Conservation (phyloP, 1,140 invertebrate genomes). For the Drosophila rhopaloa region DNA sequence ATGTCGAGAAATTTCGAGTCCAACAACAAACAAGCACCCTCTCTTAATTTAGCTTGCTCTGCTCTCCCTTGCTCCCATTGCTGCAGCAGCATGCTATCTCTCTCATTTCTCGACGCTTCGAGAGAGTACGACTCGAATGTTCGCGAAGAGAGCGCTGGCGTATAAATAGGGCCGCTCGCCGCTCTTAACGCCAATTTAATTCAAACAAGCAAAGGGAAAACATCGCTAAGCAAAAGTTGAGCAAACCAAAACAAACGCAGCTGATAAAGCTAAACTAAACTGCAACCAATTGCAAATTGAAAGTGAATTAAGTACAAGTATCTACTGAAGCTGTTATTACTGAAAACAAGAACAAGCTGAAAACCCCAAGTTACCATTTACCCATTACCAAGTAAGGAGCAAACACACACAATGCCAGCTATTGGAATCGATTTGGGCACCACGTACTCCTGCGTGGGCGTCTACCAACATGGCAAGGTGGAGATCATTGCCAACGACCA, state of each 20-base stretch:
- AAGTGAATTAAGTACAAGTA: slow-evolving; percentile 11
- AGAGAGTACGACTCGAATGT: slow-evolving; percentile 57
- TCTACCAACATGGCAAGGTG: slow-evolving; percentile 93
- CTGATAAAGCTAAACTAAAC: slow-evolving; percentile 44
- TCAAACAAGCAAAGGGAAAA: slow-evolving; percentile 65
- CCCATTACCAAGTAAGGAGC: slow-evolving; percentile 2
- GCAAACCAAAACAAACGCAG: slow-evolving; percentile 45
- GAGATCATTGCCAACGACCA: slow-evolving; percentile 97
- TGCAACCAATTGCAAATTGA: not conserved
- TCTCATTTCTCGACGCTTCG: slow-evolving; percentile 21
- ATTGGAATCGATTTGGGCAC: slow-evolving; percentile 92
- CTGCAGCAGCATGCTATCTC: not conserved
- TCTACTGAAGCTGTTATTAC: slow-evolving; percentile 9
- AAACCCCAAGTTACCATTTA: not conserved
- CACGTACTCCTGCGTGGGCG: slow-evolving; percentile 92
- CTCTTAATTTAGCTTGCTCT: no score
- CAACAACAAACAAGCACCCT: no score
- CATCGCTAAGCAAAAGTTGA: slow-evolving; percentile 54
- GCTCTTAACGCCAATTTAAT: slow-evolving; percentile 61
- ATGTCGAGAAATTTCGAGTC: not conserved
- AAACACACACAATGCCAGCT: slow-evolving; percentile 85
- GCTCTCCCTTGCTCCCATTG: no score
- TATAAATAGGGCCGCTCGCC: slow-evolving; percentile 63
- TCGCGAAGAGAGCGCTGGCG: slow-evolving; percentile 44
- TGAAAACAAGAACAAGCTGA: slow-evolving; percentile 11